Base-by-base conservation (phyloP, 2,797 vertebrate genomes). In the Capromys pilorides region DNA sequence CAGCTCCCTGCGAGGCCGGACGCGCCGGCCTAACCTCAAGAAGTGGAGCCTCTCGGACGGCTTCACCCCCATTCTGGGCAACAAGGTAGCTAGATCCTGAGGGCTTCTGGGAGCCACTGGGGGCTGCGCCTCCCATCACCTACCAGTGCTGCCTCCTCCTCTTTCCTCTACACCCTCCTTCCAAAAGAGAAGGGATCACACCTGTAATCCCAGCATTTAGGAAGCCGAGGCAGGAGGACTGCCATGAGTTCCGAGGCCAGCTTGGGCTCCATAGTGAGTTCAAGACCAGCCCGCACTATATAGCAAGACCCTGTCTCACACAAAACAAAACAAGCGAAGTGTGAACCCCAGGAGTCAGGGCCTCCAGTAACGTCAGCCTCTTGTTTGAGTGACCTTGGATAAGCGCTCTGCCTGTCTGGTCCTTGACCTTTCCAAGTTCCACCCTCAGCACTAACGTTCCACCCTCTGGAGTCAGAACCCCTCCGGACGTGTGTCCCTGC, bases 31-130 rank as follows among this genome's bases (percentile, higher is more conserved):
- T 36, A 97, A 99, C 97, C 98, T 99, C 88, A 99, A 98, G 98
- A 99, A 98, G 95, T 99, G 99, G 99, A 98, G 98, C 9, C 97
- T 99, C 79, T 98, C 98, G 89, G 98, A 98, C 0, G 99, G 98
- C 41, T 99, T 99, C 91, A 86, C 99, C 73, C 98, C 99, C 0
- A 95, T 99, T 93, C 98, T 98, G 0, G 99, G 99, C 45, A 99
- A 99, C 98, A 99, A 99, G 99, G 99, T 98, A 98, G 94, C 6
- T 39, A 0, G 73, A 87, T 21, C 59, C 39, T 18, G 64, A 81
- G 14, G 14, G 18, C 4, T 36, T 24, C 21, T 3, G 59, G 62
- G 31, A 33, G n/a, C 13, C 19, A 7, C 57, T 22, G 54, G 79
- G 4, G 33, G 16, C 62, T n/a, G 66, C 9, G n/a, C 61, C 3